Percentiles rank a stretch among this genome's conserved stretches.
Evolutionary conservation across 2,113 vertebrate genomes (phyloP).

Genomic region (Chaenocephalus aceratus): DNA sequence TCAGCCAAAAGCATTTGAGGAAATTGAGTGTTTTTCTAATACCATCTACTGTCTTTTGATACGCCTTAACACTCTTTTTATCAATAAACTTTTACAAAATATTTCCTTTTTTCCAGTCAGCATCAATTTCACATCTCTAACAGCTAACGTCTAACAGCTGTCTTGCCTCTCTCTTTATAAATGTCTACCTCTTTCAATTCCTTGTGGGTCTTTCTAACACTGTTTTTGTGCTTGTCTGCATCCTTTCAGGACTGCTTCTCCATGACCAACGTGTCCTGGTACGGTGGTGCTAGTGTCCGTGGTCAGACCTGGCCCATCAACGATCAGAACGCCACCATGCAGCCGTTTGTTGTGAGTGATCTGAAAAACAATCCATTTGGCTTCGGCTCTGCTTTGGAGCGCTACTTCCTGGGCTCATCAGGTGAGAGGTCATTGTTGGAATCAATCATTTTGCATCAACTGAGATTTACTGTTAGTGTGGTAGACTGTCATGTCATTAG

Average conservation of each 20-base stretch:
- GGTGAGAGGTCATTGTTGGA: slow-evolving; percentile 77
- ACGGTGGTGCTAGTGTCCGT: slow-evolving; percentile 85
- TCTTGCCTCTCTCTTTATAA: not conserved
- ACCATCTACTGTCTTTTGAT: not conserved
- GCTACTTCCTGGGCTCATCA: slow-evolving; percentile 92
- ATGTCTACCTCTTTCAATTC: not conserved
- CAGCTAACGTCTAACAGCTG: not conserved
- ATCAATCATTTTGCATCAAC: not conserved
- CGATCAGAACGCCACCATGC: slow-evolving; percentile 77
- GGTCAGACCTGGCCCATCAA: slow-evolving; percentile 91
- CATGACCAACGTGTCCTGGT: slow-evolving; percentile 93
- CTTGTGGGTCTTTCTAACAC: not conserved
- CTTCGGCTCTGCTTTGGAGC: slow-evolving; percentile 89
- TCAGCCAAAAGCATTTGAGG: not conserved
- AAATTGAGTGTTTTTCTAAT: not conserved
- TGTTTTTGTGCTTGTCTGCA: not conserved
- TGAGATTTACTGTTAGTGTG: not conserved
- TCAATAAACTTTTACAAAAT: not conserved
- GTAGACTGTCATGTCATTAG: not conserved
- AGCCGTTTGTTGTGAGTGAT: slow-evolving; percentile 86
- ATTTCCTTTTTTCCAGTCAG: not conserved
- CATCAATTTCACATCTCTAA: not conserved
- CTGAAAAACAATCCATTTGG: slow-evolving; percentile 81
- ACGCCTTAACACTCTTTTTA: not conserved
- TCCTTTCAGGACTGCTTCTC: slow-evolving; percentile 90